These are phyloP conservation scores for Myrmecophaga tridactyla DNA, from an alignment of 2,113 vertebrate species.

Conservation along the genomic window DNA sequence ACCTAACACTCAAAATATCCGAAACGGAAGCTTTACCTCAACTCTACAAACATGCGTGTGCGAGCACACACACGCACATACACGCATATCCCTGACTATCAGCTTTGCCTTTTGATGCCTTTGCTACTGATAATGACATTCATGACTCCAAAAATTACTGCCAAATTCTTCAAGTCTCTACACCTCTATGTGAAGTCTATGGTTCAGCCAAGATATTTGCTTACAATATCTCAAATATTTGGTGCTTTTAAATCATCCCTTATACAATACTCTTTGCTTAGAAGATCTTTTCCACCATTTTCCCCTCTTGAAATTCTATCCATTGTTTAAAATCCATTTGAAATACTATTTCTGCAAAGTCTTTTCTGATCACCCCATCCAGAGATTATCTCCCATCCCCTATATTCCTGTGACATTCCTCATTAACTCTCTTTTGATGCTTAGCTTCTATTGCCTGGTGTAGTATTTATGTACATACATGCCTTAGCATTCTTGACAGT, in stretches of 20 bases:
- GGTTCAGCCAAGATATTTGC: neutral
- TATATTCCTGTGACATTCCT: neutral
- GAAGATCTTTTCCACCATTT: neutral
- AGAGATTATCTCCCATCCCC: neutral
- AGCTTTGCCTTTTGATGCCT: neutral
- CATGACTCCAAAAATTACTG: neutral
- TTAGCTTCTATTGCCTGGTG: neutral
- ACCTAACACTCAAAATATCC: neutral
- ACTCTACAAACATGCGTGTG: too few relatives aligned
- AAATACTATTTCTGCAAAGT: neutral
- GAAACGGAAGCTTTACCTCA: neutral
- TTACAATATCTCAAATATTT: neutral
- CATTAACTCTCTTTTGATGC: neutral
- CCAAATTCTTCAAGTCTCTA: neutral
- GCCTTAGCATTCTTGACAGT: neutral
- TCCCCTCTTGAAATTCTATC: neutral
- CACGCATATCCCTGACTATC: neutral
- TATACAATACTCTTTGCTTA: neutral
- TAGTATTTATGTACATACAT: neutral
- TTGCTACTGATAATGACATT: neutral
- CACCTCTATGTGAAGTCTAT: neutral
- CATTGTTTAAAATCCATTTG: neutral
- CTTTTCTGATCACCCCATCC: neutral
- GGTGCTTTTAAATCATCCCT: neutral
- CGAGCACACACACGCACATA: too few relatives aligned